phyloP scores from a whole-genome alignment of 2,797 vertebrate species.

The Girardinus metallicus region DNA sequence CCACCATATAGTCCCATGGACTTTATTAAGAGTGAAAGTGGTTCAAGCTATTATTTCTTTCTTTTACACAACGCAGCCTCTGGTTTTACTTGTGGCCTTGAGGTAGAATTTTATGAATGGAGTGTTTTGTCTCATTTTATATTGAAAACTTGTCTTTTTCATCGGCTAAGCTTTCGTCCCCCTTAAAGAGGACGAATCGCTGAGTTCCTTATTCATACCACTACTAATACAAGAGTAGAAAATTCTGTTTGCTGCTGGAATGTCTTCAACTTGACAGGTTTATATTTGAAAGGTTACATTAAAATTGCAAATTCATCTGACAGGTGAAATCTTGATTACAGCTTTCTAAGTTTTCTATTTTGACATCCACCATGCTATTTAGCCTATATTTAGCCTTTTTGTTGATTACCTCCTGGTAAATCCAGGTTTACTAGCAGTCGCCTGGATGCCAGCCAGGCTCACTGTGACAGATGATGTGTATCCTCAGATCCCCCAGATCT shows the following conservation, averaged over 20 bases:
- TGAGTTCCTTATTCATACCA: conserved; percentile 23
- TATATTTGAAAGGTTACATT: conserved; percentile 31
- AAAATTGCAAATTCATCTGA: conserved; percentile 1
- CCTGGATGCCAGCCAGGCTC: conserved; percentile 23
- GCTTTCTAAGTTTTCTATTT: background rate
- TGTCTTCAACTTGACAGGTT: conserved; percentile 6
- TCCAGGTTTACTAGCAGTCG: conserved; percentile 10
- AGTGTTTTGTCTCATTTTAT: conserved; percentile 2
- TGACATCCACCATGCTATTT: background rate
- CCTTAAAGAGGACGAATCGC: conserved; percentile 19
- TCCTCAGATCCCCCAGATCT: conserved; percentile 64
- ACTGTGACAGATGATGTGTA: conserved; percentile 65
- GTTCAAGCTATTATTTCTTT: conserved; percentile 15
- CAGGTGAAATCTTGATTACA: background rate
- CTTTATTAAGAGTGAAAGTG: background rate
- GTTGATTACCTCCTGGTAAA: conserved; percentile 28
- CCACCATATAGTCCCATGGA: background rate
- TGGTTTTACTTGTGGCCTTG: background rate
- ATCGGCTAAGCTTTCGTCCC: background rate
- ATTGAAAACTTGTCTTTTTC: conserved; percentile 9
- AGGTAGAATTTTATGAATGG: conserved; percentile 8
- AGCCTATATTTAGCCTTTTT: background rate
- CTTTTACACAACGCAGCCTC: conserved; percentile 1
- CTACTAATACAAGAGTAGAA: background rate
- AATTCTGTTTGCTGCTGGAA: conserved; percentile 6